Evolutionary conservation across 2,888 invertebrate species (phyloP), one percentile per base, ranked within the genome.

Genomic region (Carpatolechia fugitivella): DNA sequence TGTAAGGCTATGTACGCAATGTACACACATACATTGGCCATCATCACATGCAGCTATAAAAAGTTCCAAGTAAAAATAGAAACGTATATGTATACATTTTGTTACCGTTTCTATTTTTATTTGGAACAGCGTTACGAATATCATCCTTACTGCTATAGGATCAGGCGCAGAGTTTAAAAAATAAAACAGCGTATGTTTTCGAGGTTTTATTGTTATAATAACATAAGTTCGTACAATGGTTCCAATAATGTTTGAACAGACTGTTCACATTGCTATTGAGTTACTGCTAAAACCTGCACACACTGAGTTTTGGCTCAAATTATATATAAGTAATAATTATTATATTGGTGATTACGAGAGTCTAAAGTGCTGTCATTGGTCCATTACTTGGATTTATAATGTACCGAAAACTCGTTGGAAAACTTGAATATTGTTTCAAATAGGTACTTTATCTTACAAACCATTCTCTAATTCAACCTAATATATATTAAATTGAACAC

Each of bases 161-260:
- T n/a, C n/a, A n/a, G n/a, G n/a, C n/a, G n/a, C n/a, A n/a, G n/a
- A n/a, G n/a, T n/a, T n/a, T n/a, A n/a, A n/a, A n/a, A n/a, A 41
- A 20, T 10, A 41, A 41, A 40, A 14, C 18, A 20, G 4, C 2
- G 3, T 35, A 53, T 74, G 74, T 76, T 84, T 85, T 85, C 72
- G 74, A 79, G 81, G 79, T 77, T 85, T 84, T 85, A 80, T 67
- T 88, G 78, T 84, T 88, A 78, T 40, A 41, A 41, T 82, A 85
- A 86, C 86, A 83, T 86, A 87, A 84, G 85, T 85, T 87, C 81
- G 73, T 85, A 89, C 87, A 88, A 86, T 87, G 83, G 82, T 24
- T 87, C 79, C 85, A 86, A 83, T 86, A n/a, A 84, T 82, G 83
- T 75, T 80, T 79, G 76, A 82, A 83, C 81, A 80, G 74, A 76